Evolutionary conservation across 2,888 invertebrate genomes (phyloP).

Genomic region (Horisme vitalbata): DNA sequence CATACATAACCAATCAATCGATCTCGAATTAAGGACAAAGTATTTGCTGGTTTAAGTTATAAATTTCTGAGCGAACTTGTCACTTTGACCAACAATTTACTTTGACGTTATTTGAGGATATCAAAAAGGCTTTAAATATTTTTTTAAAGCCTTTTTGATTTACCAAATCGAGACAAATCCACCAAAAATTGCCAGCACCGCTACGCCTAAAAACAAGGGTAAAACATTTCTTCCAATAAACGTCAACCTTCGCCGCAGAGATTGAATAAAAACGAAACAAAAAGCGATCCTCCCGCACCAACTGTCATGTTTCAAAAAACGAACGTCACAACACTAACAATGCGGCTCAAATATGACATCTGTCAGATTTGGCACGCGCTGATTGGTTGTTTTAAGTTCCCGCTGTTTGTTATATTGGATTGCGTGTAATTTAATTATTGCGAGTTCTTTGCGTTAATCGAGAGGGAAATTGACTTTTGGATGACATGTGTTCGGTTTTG

Average conservation of each 20-base stretch:
- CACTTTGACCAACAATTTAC: too few relatives aligned
- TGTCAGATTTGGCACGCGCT: slow-evolving; percentile 65
- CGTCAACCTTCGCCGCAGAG: slow-evolving; percentile 44
- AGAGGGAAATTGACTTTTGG: slow-evolving; percentile 60
- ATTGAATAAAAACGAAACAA: slow-evolving; percentile 59
- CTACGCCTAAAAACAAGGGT: slow-evolving; percentile 16
- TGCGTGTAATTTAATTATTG: slow-evolving; percentile 64
- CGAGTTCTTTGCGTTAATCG: slow-evolving; percentile 64
- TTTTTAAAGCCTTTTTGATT: too few relatives aligned
- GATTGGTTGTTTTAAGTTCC: slow-evolving; percentile 61
- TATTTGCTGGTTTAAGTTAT: too few relatives aligned
- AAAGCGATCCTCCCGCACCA: slow-evolving; percentile 60
- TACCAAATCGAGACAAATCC: slow-evolving; percentile 15
- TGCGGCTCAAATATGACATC: slow-evolving; percentile 69
- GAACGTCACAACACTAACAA: slow-evolving; percentile 57
- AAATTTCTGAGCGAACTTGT: too few relatives aligned
- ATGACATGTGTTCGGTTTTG: slow-evolving; percentile 49
- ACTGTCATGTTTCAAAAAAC: slow-evolving; percentile 68
- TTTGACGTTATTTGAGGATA: too few relatives aligned
- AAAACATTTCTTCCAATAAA: slow-evolving; percentile 28
- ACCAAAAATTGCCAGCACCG: slow-evolving; percentile 19
- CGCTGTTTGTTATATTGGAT: slow-evolving; percentile 58
- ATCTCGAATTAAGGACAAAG: too few relatives aligned
- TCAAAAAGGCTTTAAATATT: too few relatives aligned
- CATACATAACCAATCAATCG: too few relatives aligned